phyloP scores from a whole-genome alignment of 2,888 invertebrate genomes.

The Oeneis ivallda region DNA sequence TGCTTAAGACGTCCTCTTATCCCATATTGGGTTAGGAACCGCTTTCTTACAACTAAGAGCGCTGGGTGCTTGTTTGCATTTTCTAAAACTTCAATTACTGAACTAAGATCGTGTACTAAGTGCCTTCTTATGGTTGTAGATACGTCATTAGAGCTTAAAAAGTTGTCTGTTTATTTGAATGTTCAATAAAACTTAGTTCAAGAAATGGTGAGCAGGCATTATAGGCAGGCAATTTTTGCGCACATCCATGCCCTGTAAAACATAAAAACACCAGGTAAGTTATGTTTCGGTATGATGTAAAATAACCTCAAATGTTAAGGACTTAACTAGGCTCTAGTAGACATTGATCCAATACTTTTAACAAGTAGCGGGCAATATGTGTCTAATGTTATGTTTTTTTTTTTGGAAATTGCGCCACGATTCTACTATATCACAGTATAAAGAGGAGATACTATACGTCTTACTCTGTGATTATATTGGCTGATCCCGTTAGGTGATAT shows the following conservation, averaged over 20 bases:
- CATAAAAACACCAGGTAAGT: too few relatives aligned
- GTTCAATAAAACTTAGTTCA: not conserved
- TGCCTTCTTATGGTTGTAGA: not conserved
- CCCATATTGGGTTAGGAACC: conserved; percentile 6
- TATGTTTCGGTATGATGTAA: too few relatives aligned
- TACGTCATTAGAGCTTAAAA: not conserved
- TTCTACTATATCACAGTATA: too few relatives aligned
- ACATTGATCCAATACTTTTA: not conserved
- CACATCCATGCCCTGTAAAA: not conserved
- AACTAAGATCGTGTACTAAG: not conserved
- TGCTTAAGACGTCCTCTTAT: conserved; percentile 8
- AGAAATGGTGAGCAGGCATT: not conserved
- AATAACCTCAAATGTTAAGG: too few relatives aligned
- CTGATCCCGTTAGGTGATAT: too few relatives aligned
- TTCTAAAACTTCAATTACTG: conserved; percentile 13
- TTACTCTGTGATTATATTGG: too few relatives aligned
- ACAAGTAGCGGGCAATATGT: too few relatives aligned
- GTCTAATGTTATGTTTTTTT: too few relatives aligned
- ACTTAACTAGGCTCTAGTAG: too few relatives aligned
- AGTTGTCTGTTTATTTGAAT: not conserved
- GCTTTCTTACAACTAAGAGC: conserved; percentile 5
- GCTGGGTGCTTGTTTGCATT: conserved; percentile 16
- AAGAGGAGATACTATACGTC: too few relatives aligned
- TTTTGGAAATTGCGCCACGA: too few relatives aligned
- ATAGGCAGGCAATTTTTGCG: too few relatives aligned